phyloP scores from a whole-genome alignment of 2,888 invertebrate genomes.

The Zygothrica quintamaculata region DNA sequence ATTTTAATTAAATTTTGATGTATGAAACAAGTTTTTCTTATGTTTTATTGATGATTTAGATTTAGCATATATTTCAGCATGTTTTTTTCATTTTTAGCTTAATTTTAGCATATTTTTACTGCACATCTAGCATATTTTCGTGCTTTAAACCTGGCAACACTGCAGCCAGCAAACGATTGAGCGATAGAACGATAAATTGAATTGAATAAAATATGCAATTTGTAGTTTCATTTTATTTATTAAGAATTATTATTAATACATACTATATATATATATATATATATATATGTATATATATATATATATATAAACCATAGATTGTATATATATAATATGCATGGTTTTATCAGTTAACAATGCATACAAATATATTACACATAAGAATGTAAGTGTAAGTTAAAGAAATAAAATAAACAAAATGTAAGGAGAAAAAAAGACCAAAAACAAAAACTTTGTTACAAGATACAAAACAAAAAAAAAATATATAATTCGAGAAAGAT shows the following conservation, averaged over 20 bases:
- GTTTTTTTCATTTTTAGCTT: no score
- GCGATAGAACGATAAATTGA: slow-evolving; percentile 8
- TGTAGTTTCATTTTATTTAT: slow-evolving; percentile 65
- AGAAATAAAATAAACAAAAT: slow-evolving; percentile 27
- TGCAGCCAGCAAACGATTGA: no score
- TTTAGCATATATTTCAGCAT: no score
- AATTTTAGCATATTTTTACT: no score
- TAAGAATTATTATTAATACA: slow-evolving; percentile 80
- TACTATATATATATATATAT: slow-evolving; percentile 48
- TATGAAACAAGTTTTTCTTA: no score
- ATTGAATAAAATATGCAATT: slow-evolving; percentile 15
- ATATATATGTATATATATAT: slow-evolving; percentile 27
- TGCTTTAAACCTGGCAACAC: no score
- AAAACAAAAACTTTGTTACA: no score
- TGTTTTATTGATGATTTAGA: no score
- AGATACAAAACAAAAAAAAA: not conserved
- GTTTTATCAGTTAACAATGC: slow-evolving; percentile 68
- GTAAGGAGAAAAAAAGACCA: slow-evolving; percentile 48
- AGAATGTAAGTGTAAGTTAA: slow-evolving; percentile 64
- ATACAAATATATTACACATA: slow-evolving; percentile 69
- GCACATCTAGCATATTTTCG: no score
- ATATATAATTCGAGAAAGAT: slow-evolving; percentile 12
- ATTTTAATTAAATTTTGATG: no score
- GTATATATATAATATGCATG: no score
- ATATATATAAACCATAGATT: no score